These are phyloP conservation scores for Muntiacus muntjak DNA, from an alignment of 2,113 vertebrate species.

Conservation along the genomic window DNA sequence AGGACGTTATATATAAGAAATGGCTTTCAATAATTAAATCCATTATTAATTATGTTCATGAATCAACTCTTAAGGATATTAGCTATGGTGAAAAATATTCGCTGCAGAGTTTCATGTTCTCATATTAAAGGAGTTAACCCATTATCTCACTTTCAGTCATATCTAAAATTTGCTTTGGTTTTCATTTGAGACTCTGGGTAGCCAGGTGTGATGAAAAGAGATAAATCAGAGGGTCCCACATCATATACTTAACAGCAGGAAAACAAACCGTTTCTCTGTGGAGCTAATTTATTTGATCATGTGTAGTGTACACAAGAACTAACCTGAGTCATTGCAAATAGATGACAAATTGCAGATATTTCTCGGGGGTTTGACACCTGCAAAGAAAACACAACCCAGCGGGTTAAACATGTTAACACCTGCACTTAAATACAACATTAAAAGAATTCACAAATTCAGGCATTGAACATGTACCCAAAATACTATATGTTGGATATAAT, in stretches of 20 bases:
- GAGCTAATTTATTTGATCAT: slow-evolving; percentile 36
- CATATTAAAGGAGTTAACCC: slow-evolving; percentile 23
- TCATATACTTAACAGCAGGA: not conserved
- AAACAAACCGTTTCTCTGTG: slow-evolving; percentile 27
- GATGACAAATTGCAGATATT: slow-evolving; percentile 77
- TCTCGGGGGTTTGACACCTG: slow-evolving; percentile 61
- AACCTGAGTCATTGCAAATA: slow-evolving; percentile 81
- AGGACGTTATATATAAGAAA: slow-evolving; percentile 22
- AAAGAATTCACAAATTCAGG: slow-evolving; percentile 38
- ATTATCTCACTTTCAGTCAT: not conserved
- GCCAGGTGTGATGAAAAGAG: not conserved
- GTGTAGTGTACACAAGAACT: slow-evolving; percentile 55
- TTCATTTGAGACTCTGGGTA: slow-evolving; percentile 21
- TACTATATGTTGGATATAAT: not conserved
- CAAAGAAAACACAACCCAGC: not conserved
- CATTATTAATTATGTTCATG: slow-evolving; percentile 23
- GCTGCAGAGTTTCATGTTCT: not conserved
- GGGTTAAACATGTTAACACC: slow-evolving; percentile 10
- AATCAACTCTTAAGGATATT: slow-evolving; percentile 23
- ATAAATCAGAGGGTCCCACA: not conserved
- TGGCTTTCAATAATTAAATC: slow-evolving; percentile 26
- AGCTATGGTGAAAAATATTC: slow-evolving; percentile 22
- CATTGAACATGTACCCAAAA: not conserved
- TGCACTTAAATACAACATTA: not conserved
- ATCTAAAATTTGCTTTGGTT: slow-evolving; percentile 50